These are phyloP conservation scores for Epizoanthus ramosus DNA, from an alignment of 92 coral and sea anemone genomes.

Conservation along the genomic window DNA sequence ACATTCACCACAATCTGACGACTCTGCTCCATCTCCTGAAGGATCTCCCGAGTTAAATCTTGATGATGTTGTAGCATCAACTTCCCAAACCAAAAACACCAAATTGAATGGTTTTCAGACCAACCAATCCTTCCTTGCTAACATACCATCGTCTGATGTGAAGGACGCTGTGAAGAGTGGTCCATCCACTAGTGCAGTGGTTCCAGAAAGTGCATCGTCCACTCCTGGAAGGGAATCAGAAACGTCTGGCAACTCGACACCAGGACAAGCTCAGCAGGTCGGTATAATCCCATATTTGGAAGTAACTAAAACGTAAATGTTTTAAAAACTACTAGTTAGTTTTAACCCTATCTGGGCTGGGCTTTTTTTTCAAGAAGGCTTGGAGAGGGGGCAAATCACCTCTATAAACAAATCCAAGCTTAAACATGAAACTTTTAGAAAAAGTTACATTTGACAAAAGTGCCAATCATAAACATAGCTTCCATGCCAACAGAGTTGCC, in stretches of 20 bases:
- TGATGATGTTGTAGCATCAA: slow-evolving; percentile 75
- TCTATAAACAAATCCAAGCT: no score
- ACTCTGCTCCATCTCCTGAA: slow-evolving; percentile 95
- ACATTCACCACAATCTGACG: slow-evolving; percentile 87
- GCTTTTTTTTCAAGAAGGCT: no score
- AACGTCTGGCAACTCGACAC: slow-evolving; percentile 11
- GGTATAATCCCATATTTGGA: neutral
- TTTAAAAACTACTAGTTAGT: neutral
- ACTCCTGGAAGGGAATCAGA: slow-evolving; percentile 17
- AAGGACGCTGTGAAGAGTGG: slow-evolving; percentile 17
- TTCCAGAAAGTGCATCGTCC: slow-evolving; percentile 14
- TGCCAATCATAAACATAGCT: no score
- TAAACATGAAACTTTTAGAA: no score
- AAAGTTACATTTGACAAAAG: no score
- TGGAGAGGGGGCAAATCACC: no score
- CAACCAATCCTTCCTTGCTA: slow-evolving; percentile 59
- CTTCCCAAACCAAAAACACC: slow-evolving; percentile 71
- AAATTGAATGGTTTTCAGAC: slow-evolving; percentile 59
- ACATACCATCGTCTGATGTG: slow-evolving; percentile 14
- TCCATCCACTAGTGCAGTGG: slow-evolving; percentile 14
- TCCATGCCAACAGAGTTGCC: no score
- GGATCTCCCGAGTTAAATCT: slow-evolving; percentile 96
- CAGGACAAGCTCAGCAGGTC: slow-evolving; percentile 37
- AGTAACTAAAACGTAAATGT: neutral
- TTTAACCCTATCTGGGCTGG: neutral